phyloP scores from a whole-genome alignment of 2,888 invertebrate genomes.

The Ormia ochracea region DNA sequence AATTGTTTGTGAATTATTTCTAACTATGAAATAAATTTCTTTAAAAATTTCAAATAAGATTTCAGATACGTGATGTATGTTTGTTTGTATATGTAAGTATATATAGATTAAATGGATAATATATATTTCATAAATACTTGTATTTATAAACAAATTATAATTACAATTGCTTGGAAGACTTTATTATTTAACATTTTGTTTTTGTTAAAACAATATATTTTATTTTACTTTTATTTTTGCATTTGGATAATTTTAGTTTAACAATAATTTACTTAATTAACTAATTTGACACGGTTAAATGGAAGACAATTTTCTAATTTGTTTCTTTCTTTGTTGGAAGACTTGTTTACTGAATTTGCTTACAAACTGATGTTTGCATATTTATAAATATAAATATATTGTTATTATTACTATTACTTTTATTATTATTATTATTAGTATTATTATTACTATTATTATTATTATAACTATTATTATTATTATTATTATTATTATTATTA shows the following conservation, averaged over 20 bases:
- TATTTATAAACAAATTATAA: too few relatives aligned
- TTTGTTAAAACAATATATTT: slow-evolving; percentile 12
- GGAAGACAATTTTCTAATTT: slow-evolving; percentile 63
- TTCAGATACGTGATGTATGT: background rate
- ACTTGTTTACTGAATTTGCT: slow-evolving; percentile 34
- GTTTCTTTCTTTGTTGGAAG: slow-evolving; percentile 64
- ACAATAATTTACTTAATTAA: background rate
- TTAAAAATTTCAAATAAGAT: slow-evolving; percentile 41
- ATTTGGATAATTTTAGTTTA: slow-evolving; percentile 40
- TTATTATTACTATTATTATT: too few relatives aligned
- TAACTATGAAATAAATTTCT: slow-evolving; percentile 52
- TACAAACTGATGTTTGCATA: slow-evolving; percentile 40
- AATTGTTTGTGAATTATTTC: slow-evolving; percentile 32
- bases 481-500: too few relatives aligned
- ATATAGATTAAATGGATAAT: slow-evolving; percentile 34
- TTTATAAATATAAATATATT: too few relatives aligned
- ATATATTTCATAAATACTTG: too few relatives aligned
- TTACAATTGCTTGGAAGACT: slow-evolving; percentile 72
- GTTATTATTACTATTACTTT: too few relatives aligned
- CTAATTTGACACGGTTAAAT: slow-evolving; percentile 26
- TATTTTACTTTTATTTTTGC: slow-evolving; percentile 22
- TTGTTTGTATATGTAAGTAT: background rate
- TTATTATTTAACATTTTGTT: slow-evolving; percentile 50
- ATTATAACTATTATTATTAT: too few relatives aligned
- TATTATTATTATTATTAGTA: too few relatives aligned